These are phyloP conservation scores for Eugnorisma glareosa DNA, from an alignment of 2,888 invertebrate genomes.

Conservation along the genomic window DNA sequence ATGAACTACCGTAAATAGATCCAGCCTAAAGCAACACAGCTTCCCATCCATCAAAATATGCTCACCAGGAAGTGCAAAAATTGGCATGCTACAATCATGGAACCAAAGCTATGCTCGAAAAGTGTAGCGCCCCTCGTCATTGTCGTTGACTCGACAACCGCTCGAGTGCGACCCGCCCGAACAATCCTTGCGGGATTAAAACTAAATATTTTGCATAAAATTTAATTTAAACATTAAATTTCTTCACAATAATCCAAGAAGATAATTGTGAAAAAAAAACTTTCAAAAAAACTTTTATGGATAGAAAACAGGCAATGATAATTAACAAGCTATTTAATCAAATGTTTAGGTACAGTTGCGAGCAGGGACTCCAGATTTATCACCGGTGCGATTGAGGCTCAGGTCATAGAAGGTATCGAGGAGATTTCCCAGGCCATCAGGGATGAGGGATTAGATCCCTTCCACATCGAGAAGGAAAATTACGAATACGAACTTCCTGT, in stretches of 20 bases:
- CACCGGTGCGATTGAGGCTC: slow-evolving; percentile 47
- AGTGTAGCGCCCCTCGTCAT: no score
- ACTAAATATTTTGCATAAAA: no score
- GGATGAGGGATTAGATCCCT: slow-evolving; percentile 78
- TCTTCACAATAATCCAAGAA: not conserved
- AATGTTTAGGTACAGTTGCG: slow-evolving; percentile 35
- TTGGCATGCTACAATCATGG: not conserved
- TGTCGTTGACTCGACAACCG: not conserved
- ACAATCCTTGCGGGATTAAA: not conserved
- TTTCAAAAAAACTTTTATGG: no score
- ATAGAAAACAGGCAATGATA: no score
- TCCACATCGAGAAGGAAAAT: slow-evolving; percentile 44
- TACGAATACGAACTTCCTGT: slow-evolving; percentile 69
- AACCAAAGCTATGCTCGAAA: not conserved
- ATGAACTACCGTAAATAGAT: not conserved
- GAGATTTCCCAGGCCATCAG: slow-evolving; percentile 68
- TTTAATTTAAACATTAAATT: no score
- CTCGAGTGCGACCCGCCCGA: not conserved
- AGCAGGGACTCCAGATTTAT: slow-evolving; percentile 64
- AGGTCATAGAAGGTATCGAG: slow-evolving; percentile 70
- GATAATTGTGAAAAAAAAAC: not conserved
- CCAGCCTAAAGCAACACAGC: not conserved
- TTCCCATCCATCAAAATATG: no score
- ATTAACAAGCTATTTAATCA: not conserved
- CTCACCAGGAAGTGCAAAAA: not conserved